Percentiles rank a stretch among this genome's conserved stretches.
Evolutionary conservation across 1,140 invertebrate species (phyloP).

Genomic region (Acyrthosiphon pisum): DNA sequence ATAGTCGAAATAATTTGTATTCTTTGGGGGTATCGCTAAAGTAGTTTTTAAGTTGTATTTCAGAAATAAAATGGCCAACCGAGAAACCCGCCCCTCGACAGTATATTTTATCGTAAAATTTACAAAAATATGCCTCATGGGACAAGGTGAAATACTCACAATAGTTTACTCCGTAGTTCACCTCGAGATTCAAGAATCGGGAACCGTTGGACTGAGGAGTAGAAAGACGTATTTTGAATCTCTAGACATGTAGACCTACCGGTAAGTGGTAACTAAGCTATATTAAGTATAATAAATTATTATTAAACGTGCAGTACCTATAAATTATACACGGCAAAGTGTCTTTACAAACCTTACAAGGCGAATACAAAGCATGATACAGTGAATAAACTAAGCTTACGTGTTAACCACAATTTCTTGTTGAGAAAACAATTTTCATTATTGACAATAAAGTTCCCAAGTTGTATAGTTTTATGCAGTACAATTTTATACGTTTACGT

Average conservation of each 20-base stretch:
- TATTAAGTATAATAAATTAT: neutral
- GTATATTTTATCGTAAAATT: neutral
- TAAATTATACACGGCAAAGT: neutral
- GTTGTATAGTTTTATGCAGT: neutral
- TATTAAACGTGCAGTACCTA: neutral
- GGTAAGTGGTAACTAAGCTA: neutral
- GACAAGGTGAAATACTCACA: neutral
- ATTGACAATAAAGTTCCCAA: neutral
- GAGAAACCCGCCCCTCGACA: neutral
- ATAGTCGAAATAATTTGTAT: slow-evolving; percentile 1
- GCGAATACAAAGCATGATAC: neutral
- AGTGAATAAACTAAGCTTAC: neutral
- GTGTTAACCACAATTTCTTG: neutral
- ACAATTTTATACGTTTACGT: neutral
- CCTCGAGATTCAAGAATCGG: neutral
- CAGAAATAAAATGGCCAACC: neutral
- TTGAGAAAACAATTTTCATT: neutral
- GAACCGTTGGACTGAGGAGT: neutral
- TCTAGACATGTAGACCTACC: neutral
- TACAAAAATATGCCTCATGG: neutral
- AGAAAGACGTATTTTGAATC: neutral
- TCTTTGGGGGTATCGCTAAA: neutral
- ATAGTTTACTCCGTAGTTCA: neutral
- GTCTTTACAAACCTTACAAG: neutral
- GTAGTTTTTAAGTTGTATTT: slow-evolving; percentile 16